These are phyloP conservation scores for Macaca nemestrina DNA, from an alignment of 2,113 vertebrate genomes.

Conservation along the genomic window DNA sequence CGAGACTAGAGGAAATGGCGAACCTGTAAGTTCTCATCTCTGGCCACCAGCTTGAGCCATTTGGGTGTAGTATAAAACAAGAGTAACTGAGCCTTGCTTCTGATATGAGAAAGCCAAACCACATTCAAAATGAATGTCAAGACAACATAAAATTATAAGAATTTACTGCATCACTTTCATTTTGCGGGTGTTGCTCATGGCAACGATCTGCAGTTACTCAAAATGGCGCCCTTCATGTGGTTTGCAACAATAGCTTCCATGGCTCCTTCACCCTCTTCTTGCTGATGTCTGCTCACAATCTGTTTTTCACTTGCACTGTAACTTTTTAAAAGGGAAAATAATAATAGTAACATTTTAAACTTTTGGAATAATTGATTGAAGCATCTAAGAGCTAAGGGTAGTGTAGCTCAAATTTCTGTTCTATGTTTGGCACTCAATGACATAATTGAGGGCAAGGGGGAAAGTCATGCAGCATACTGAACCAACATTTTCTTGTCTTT, in stretches of 20 bases:
- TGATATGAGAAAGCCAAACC: not conserved
- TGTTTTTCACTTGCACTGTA: not conserved
- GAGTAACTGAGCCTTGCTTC: not conserved
- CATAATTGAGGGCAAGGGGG: not conserved
- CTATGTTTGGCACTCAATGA: not conserved
- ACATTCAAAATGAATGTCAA: not conserved
- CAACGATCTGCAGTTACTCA: not conserved
- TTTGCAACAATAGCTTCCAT: not conserved
- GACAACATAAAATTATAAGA: not conserved
- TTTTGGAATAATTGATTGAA: not conserved
- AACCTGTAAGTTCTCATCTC: not conserved
- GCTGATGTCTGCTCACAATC: not conserved
- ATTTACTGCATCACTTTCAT: not conserved
- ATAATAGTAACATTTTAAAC: not conserved
- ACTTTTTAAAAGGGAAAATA: not conserved
- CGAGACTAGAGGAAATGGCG: not conserved
- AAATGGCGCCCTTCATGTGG: not conserved
- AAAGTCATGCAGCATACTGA: not conserved
- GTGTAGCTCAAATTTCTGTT: not conserved
- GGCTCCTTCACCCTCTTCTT: not conserved
- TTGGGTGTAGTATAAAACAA: not conserved
- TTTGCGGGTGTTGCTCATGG: not conserved
- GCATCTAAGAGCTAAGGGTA: not conserved
- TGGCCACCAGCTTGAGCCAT: not conserved
- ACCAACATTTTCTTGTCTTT: not conserved